A percentile compares a stretch with the other conserved stretches of the same genome.
Conservation (phyloP, 2,888 invertebrate species). For the Thymelicus lineola region DNA sequence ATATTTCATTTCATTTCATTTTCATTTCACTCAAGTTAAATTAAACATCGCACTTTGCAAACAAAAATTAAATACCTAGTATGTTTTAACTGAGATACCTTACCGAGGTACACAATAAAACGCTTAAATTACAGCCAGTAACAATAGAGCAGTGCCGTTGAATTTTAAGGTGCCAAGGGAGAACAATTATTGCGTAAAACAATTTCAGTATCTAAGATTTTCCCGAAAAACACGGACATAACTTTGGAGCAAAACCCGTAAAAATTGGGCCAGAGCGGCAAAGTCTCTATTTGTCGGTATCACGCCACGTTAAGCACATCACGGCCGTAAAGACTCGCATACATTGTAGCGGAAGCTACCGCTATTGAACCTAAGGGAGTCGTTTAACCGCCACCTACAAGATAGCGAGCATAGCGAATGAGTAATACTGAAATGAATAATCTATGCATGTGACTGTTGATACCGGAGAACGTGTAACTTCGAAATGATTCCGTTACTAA, state of each 20-base stretch:
- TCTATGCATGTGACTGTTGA: not conserved
- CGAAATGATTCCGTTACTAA: too few species aligned
- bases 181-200: conserved; percentile 53
- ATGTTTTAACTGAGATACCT: conserved; percentile 22
- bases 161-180: conserved; percentile 40
- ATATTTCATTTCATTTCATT: too few species aligned
- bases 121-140: conserved; percentile 41
- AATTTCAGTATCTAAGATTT: conserved; percentile 56
- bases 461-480: too few species aligned
- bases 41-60: conserved; percentile 19
- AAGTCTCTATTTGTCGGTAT: conserved; percentile 62
- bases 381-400: conserved; percentile 7
- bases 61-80: conserved; percentile 33
- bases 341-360: conserved; percentile 42
- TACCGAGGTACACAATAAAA: conserved; percentile 26
- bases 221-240: conserved; percentile 57
- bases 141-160: conserved; percentile 29
- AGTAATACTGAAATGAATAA: not conserved
- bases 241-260: conserved; percentile 61
- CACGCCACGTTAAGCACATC: conserved; percentile 57
- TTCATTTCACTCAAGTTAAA: not conserved
- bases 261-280: conserved; percentile 62
- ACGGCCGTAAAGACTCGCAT: conserved; percentile 46
- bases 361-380: conserved; percentile 18
- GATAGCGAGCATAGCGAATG: not conserved